Conservation (phyloP, 2,797 vertebrate species). For the Sciurus carolinensis region DNA sequence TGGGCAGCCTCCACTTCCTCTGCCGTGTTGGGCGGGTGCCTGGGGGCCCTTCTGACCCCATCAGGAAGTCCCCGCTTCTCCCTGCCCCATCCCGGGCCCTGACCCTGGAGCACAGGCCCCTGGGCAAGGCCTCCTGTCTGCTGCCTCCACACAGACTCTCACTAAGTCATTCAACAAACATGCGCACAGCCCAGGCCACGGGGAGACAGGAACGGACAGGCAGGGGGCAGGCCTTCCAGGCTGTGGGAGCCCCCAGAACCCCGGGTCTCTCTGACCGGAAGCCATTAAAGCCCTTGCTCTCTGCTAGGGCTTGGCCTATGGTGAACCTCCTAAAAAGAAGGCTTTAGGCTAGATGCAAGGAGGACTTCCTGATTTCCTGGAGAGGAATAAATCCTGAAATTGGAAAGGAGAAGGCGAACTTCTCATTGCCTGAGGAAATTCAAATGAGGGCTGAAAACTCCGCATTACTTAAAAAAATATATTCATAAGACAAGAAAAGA, state of each 20-base stretch:
- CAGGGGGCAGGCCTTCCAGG: not conserved
- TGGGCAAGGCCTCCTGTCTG: not conserved
- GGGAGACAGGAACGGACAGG: not conserved
- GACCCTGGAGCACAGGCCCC: not conserved
- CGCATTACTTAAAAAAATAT: not conserved
- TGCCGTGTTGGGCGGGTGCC: not conserved
- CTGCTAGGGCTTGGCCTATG: rapidly evolving
- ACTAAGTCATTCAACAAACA: not conserved
- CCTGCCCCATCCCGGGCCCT: not conserved
- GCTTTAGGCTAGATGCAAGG: not conserved
- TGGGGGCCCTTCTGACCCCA: not conserved
- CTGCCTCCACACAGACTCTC: rapidly evolving
- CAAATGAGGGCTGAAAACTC: not conserved
- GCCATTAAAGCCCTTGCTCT: not conserved
- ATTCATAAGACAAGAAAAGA: too few species aligned
- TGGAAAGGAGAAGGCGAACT: not conserved
- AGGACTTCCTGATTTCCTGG: not conserved
- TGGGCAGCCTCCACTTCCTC: constrained; percentile 45
- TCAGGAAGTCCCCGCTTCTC: not conserved
- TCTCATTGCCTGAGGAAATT: not conserved
- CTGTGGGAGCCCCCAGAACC: not conserved
- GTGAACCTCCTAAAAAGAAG: not conserved
- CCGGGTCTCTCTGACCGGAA: not conserved
- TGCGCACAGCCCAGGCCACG: rapidly evolving
- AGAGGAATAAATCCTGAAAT: not conserved